Evolutionary conservation across 2,113 vertebrate species (phyloP).

Genomic region (Irena cyanogastra): DNA sequence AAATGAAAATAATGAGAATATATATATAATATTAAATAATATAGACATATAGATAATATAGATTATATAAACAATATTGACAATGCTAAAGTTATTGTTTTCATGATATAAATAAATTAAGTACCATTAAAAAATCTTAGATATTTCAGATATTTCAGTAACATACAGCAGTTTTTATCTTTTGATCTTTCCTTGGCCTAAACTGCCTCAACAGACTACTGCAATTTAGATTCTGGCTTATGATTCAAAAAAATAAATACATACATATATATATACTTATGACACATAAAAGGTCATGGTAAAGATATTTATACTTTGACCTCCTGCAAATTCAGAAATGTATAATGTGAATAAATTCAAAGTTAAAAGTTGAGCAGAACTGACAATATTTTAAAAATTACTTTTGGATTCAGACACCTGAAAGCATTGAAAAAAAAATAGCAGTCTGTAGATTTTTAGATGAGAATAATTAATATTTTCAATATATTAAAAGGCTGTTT

Average conservation of each 20-base stretch:
- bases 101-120: background rate
- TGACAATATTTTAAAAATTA: background rate
- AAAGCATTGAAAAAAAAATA: background rate
- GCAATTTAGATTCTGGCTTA: background rate
- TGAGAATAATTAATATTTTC: background rate
- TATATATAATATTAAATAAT: background rate
- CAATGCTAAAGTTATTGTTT: background rate
- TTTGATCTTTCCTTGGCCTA: background rate
- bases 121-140: background rate
- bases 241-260: background rate
- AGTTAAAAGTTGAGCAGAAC: background rate
- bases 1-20: background rate
- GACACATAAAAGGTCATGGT: background rate
- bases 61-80: background rate
- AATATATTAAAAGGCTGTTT: fast-evolving
- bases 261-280: background rate
- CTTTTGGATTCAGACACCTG: background rate
- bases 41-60: background rate
- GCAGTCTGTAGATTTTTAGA: background rate
- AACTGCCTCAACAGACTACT: background rate
- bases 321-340: background rate
- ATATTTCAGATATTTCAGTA: background rate
- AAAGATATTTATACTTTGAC: background rate
- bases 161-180: background rate
- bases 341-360: background rate